These are phyloP conservation scores for Trachelus iudaicus DNA, from an alignment of 2,888 invertebrate genomes.

Conservation along the genomic window DNA sequence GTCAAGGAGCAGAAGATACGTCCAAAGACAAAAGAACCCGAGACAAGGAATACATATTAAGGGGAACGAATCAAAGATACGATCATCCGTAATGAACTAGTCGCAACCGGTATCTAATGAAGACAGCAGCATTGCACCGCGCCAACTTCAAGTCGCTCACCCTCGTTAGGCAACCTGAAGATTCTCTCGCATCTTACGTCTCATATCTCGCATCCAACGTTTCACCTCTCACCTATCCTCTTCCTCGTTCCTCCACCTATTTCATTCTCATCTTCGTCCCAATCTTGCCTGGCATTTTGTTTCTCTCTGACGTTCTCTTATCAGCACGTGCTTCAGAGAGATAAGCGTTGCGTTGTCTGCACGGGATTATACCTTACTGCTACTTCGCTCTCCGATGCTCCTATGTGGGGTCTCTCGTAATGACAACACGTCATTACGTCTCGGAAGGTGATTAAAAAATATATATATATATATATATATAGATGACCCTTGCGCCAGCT, in stretches of 20 bases:
- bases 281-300: slow-evolving; percentile 7
- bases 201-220: not conserved
- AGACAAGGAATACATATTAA: slow-evolving; percentile 6
- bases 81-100: slow-evolving; percentile 60
- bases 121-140: slow-evolving; percentile 34
- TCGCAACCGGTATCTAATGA: slow-evolving; percentile 53
- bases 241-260: slow-evolving; percentile 5
- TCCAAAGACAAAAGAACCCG: not conserved
- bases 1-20: not conserved
- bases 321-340: not conserved
- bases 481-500: not conserved
- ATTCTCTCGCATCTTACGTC: not conserved
- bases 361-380: not conserved
- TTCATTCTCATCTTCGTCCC: slow-evolving; percentile 1
- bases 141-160: slow-evolving; percentile 1
- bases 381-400: not conserved
- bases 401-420: not conserved
- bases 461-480: not conserved
- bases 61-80: slow-evolving; percentile 52
- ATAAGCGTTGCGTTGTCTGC: not conserved
- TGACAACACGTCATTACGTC: not conserved
- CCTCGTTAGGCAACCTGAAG: not conserved
- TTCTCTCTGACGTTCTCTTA: not conserved
- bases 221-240: not conserved
- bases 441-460: not conserved